Evolutionary conservation across 2,888 invertebrate genomes (phyloP).

Genomic region (Oxyscelio sp.): DNA sequence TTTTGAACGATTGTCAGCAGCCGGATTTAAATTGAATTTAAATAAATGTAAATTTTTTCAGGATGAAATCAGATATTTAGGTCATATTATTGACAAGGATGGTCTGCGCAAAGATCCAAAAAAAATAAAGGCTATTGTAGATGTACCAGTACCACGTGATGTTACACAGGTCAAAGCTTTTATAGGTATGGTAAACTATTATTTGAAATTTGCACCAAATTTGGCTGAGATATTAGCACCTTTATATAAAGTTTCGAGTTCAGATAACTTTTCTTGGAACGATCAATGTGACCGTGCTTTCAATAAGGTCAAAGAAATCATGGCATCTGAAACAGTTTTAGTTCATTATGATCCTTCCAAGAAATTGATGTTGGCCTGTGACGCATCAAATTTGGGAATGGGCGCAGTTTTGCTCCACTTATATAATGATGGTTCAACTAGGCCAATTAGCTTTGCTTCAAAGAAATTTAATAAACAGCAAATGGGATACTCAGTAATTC

Average conservation of each 20-base stretch:
- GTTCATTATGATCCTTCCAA: conserved; percentile 64
- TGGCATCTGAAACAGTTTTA: conserved; percentile 22
- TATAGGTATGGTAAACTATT: conserved; percentile 53
- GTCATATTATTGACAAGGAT: conserved; percentile 72
- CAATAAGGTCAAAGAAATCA: conserved; percentile 12
- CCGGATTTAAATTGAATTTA: too few species aligned
- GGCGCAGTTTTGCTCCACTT: conserved; percentile 80
- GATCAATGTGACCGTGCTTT: conserved; percentile 27
- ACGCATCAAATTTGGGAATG: conserved; percentile 76
- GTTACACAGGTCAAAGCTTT: conserved; percentile 36
- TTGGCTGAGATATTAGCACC: conserved; percentile 12
- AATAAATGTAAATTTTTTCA: too few species aligned
- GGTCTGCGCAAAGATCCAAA: conserved; percentile 52
- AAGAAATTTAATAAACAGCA: too few species aligned
- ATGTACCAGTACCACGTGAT: conserved; percentile 21
- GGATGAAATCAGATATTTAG: conserved; percentile 83
- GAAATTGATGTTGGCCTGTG: conserved; percentile 51
- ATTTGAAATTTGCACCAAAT: conserved; percentile 43
- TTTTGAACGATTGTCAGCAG: too few species aligned
- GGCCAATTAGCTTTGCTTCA: conserved; percentile 81
- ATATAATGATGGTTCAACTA: conserved; percentile 77
- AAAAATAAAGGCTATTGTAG: conserved; percentile 64
- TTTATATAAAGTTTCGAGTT: conserved; percentile 9
- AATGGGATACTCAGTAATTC: too few species aligned
- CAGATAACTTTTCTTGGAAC: conserved; percentile 19